Base-by-base conservation (phyloP, 2,113 vertebrate species). In the Leiothrix lutea region DNA sequence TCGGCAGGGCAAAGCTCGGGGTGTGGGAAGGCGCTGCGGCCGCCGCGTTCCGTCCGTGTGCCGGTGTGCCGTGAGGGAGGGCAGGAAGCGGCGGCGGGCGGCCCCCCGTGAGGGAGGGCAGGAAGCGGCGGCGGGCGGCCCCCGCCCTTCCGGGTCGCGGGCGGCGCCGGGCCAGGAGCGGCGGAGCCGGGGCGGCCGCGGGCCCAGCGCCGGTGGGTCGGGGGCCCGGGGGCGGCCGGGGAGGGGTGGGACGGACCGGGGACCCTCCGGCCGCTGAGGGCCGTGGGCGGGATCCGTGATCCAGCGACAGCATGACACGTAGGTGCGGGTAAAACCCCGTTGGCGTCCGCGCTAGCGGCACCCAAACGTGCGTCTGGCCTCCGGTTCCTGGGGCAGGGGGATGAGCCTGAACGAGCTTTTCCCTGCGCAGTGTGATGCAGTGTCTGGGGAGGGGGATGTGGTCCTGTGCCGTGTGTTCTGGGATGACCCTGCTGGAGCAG, bases 21-120 rank as follows among this genome's bases (percentile, higher is more conserved):
- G 24, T 3, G 24, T 2, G 21, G 48, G 35, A 14, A 26, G 14
- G 10, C 14, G 2, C 5, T 5, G 29, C 0, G 19, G 6, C 4
- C 8, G 2, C 42, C 1, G 19, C 0, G 11, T 1, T 18, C 3
- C 50, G 1, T 1, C 2, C n/a, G 4, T 2, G 44, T 4, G 22
- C 9, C 24, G 1, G 0, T 6, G 11, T 2, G 62, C 65, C 54
- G 14, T 24, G 35, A 58, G 44, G 65, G 65, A 8, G 44, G 29
- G 50, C 58, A 22, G 85, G 85, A 88, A 80, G 66, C 42, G 57
- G 57, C 25, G 24, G 21, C n/a, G 56, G 35, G 65, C 73, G 15
- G 40, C 19, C 10, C 15, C 73, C 33, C 54, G 14, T 24, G 35
- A 58, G 44, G 65, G 65, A 8, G 44, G 29, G 50, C 58, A 22